These are phyloP conservation scores for Lucilia cuprina DNA, from an alignment of 1,140 invertebrate genomes.

Conservation along the genomic window DNA sequence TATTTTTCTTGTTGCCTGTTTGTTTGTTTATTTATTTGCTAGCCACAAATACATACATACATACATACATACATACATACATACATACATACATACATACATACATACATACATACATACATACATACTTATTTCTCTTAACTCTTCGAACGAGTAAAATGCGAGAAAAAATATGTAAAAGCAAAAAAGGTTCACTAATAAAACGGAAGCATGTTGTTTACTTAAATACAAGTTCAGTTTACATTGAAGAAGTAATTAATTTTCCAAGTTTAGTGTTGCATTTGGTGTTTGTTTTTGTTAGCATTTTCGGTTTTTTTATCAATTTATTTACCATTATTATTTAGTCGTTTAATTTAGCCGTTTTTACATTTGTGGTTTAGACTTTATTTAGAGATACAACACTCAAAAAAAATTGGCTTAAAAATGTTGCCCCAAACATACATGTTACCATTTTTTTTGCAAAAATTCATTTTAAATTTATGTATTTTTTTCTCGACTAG, in stretches of 20 bases:
- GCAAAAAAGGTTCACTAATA: not conserved
- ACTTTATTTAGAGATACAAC: not conserved
- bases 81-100: too few species aligned
- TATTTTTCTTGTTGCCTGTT: not conserved
- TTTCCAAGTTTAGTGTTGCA: not conserved
- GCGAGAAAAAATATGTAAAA: not conserved
- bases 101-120: too few species aligned
- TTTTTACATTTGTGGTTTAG: not conserved
- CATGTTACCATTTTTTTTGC: not conserved
- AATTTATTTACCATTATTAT: not conserved
- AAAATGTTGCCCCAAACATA: not conserved
- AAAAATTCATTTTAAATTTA: not conserved
- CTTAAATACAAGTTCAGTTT: constrained; percentile 11
- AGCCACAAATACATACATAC: not conserved
- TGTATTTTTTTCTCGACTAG: not conserved
- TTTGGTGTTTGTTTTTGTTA: not conserved
- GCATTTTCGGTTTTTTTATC: not conserved
- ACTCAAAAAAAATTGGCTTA: not conserved
- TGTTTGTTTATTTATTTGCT: not conserved
- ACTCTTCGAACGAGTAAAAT: not conserved
- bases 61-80: too few species aligned
- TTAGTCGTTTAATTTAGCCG: not conserved
- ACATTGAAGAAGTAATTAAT: constrained; percentile 18
- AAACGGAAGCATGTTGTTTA: constrained; percentile 1
- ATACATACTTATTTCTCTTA: not conserved